These are phyloP conservation scores for Poeciliopsis presidionis DNA, from an alignment of 2,797 vertebrate species.

Conservation along the genomic window DNA sequence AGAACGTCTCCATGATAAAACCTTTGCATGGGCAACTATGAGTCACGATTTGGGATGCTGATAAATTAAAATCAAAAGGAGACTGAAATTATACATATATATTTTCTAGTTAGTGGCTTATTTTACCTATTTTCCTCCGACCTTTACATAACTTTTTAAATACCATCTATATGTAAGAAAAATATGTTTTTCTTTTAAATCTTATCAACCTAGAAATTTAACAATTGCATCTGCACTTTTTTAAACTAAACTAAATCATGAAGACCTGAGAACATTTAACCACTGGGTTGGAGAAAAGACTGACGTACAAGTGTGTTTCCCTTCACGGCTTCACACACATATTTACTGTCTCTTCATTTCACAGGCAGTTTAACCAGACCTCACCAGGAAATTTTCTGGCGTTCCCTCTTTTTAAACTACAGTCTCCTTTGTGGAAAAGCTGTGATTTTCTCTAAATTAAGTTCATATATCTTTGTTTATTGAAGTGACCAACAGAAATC, in stretches of 20 bases:
- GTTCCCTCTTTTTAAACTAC: constrained; percentile 22
- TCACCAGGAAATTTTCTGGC: constrained; percentile 56
- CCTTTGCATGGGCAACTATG: neutral
- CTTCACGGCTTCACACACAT: constrained; percentile 34
- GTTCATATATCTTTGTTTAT: constrained; percentile 71
- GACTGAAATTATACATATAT: neutral
- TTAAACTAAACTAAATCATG: neutral
- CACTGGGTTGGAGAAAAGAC: neutral
- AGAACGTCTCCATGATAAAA: too few species aligned
- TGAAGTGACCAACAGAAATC: constrained; percentile 46
- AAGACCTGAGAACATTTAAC: neutral
- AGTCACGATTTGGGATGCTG: neutral
- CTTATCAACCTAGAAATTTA: neutral
- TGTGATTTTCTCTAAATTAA: constrained; percentile 52
- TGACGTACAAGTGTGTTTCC: constrained; percentile 35
- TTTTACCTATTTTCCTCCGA: neutral
- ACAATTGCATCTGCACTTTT: neutral
- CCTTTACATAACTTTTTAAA: neutral
- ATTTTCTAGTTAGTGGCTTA: neutral
- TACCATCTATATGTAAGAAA: neutral
- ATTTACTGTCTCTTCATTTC: constrained; percentile 54
- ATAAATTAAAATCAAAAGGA: neutral
- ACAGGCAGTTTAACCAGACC: constrained; percentile 70
- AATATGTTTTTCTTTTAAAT: neutral
- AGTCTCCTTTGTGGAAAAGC: constrained; percentile 48